phyloP scores from a whole-genome alignment of 2,797 vertebrate species.

The Pangasius larnaudii region DNA sequence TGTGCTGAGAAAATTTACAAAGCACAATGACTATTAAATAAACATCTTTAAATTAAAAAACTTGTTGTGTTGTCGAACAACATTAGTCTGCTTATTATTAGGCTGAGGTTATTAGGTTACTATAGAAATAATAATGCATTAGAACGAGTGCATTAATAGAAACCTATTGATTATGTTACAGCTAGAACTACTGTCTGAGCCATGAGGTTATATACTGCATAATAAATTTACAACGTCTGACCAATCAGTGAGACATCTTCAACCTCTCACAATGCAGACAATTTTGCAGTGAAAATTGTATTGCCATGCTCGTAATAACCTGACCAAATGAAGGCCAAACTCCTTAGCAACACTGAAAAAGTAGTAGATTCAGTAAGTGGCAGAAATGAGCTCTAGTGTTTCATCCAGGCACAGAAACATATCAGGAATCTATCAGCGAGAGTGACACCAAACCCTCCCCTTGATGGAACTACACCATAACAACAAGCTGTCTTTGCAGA shows the following conservation, averaged over 20 bases:
- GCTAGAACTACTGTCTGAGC: not conserved
- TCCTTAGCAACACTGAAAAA: conserved; percentile 56
- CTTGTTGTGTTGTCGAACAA: not conserved
- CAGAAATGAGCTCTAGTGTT: conserved; percentile 59
- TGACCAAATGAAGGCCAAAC: conserved; percentile 65
- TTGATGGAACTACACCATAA: conserved; percentile 63
- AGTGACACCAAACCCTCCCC: conserved; percentile 64
- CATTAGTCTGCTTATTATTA: not conserved
- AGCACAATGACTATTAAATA: too few species aligned
- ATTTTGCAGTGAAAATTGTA: conserved; percentile 55
- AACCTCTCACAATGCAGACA: conserved; percentile 38
- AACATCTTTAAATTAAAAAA: not conserved
- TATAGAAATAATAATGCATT: not conserved
- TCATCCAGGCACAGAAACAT: conserved; percentile 63
- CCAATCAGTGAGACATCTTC: not conserved
- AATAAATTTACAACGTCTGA: not conserved
- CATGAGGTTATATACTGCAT: not conserved
- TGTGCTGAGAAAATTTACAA: too few species aligned
- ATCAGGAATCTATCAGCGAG: conserved; percentile 74
- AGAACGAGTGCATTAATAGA: not conserved
- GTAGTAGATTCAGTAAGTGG: conserved; percentile 66
- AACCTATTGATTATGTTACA: not conserved
- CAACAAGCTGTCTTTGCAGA: conserved; percentile 58
- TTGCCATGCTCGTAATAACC: conserved; percentile 60
- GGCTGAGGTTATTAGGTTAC: not conserved